Evolutionary conservation across 2,113 vertebrate genomes (phyloP), one percentile per base, ranked within the genome.

Genomic region (Alaudala cheleensis): DNA sequence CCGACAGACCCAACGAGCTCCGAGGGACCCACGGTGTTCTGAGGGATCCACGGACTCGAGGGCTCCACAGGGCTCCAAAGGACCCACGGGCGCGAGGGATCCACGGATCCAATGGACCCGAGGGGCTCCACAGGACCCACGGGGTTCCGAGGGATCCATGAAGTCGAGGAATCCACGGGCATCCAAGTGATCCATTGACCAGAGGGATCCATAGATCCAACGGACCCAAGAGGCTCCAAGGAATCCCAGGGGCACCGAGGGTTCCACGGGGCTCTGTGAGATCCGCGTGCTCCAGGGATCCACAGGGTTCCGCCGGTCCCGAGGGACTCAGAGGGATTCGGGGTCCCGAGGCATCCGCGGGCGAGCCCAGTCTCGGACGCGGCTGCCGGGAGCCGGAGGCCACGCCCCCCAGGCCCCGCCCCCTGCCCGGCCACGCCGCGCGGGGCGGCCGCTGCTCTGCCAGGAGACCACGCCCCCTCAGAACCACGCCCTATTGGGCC

Each of bases 311-410:
- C 14, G 24, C 26, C 21, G 34, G 50, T 56, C 26, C 56, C 56
- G 25, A 20, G n/a, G 16, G 56, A 19, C 29, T 56, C 29, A 23
- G 29, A 17, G 9, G 13, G 25, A 4, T 34, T 14, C 42, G 3
- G 6, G 11, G 1, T 70, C 65, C 56, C 56, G 74, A 34, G 56
- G 20, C 49, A 71, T 25, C 16, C 29, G 53, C 51, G 44, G 21
- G 11, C 25, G 21, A 66, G 0, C 34, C 6, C 8, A 0, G 15
- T 6, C 0, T 0, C 16, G 42, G 7, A 4, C 16, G 13, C 71
- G 20, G 24, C 70, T 21, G 15, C 42, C 29, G 42, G 10, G 0
- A 15, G 8, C 4, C 14, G 7, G 6, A 39, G 81, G 15, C 81
- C 81, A 19, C 81, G 81, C 81, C 81, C 66, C 31, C 8, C 1